Conservation (phyloP, 1,140 invertebrate species). For the Dreissena rostriformis region DNA sequence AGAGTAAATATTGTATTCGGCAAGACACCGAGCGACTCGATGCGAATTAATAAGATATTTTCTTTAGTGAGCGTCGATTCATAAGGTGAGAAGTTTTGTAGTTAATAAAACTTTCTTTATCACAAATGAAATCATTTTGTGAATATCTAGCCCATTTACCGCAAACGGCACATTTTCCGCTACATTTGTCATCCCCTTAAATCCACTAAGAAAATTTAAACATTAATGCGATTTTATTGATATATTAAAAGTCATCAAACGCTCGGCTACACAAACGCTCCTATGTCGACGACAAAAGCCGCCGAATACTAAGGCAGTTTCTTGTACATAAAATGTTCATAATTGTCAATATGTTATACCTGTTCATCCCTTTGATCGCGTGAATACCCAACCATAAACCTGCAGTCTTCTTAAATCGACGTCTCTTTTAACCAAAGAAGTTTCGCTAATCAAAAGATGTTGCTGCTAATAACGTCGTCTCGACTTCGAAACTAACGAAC, state of each 20-base stretch:
- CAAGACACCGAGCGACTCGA: too few relatives aligned
- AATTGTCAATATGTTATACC: not conserved
- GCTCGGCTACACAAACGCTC: not conserved
- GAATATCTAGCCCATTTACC: slow-evolving; percentile 1
- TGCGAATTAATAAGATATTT: too few relatives aligned
- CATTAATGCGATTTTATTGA: slow-evolving; percentile 19
- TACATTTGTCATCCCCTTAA: not conserved
- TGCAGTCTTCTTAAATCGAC: not conserved
- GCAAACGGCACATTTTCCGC: not conserved
- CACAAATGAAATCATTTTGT: slow-evolving; percentile 4
- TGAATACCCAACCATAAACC: not conserved
- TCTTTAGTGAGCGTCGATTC: not conserved
- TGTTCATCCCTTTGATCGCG: not conserved
- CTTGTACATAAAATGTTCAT: not conserved
- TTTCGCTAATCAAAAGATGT: not conserved
- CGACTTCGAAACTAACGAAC: not conserved
- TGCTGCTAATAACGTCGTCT: not conserved
- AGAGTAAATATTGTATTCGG: too few relatives aligned
- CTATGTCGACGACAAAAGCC: not conserved
- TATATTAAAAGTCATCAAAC: slow-evolving; percentile 8
- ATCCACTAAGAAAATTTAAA: slow-evolving; percentile 19
- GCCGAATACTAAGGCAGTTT: not conserved
- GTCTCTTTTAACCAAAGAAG: not conserved
- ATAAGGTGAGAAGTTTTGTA: not conserved
- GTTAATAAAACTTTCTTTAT: slow-evolving; percentile 13